Percentiles rank a stretch among this genome's conserved stretches.
These are phyloP conservation scores for Capromys pilorides DNA, from an alignment of 2,797 vertebrate genomes.

Conservation along the genomic window DNA sequence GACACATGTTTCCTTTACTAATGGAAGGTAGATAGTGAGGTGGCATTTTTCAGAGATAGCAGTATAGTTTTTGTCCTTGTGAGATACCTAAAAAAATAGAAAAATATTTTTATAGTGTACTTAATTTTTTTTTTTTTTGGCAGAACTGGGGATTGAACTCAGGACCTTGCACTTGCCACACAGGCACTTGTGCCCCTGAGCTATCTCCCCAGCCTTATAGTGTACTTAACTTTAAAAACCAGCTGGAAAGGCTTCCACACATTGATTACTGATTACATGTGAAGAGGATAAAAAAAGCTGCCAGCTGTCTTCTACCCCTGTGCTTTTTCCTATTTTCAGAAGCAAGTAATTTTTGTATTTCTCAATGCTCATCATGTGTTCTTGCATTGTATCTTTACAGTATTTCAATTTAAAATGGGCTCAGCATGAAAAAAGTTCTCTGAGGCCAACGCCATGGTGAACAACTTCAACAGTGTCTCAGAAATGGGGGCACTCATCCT, in stretches of 20 bases:
- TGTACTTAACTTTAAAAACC: constrained; percentile 58
- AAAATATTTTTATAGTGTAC: not conserved
- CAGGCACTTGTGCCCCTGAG: no score
- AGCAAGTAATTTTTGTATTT: not conserved
- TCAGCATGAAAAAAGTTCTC: not conserved
- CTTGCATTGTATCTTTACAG: not conserved
- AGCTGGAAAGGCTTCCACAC: not conserved
- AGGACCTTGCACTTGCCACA: no score
- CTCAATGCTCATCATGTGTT: not conserved
- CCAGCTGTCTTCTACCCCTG: not conserved
- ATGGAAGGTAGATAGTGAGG: constrained; percentile 44
- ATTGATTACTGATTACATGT: not conserved
- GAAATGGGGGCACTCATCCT: not conserved
- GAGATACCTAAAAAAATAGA: constrained; percentile 20
- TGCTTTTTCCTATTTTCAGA: not conserved
- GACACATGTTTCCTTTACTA: constrained; percentile 51
- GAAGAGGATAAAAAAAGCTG: not conserved
- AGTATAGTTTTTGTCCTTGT: constrained; percentile 42
- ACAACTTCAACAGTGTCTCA: not conserved
- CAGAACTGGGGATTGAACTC: no score
- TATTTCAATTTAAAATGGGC: not conserved
- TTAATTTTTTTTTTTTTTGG: constrained; percentile 55
- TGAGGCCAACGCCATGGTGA: not conserved
- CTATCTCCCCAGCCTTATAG: no score
- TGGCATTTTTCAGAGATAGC: constrained; percentile 56